Base-by-base conservation (phyloP, 2,888 invertebrate species). In the Caenorhabditis wallacei region DNA sequence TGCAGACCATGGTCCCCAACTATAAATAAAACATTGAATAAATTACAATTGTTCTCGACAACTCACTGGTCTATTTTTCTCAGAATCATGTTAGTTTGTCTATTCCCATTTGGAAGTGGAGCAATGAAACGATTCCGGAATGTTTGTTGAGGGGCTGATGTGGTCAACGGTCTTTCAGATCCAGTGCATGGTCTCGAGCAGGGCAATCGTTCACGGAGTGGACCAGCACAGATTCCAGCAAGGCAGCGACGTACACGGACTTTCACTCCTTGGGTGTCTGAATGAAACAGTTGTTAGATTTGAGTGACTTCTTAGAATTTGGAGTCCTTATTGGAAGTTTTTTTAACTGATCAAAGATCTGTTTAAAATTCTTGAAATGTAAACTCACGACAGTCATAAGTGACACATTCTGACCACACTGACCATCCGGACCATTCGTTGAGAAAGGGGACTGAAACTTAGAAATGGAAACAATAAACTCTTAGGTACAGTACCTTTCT, bases 401-500 rank as follows among this genome's bases (percentile, higher is more conserved):
- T 76, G 26, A 87, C 79, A 72, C 87, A 87, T n/a, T 80, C 76
- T 0, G 87, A 86, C 85, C 85, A 87, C 3, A 56, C 78, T 1
- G 84, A 84, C 87, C 87, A 87, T 40, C 84, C 85, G 13, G 85
- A 85, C 87, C 87, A 87, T 51, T 87, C 80, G 61, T 85, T 85
- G 61, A 84, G 75, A 69, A 84, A 86, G 0, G 80, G 84, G 30
- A 69, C 79, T 84, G 59, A 64, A 76, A 70, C 1, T 30, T 13
- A n/a, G 7, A 1, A 1, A 16, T 22, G 2, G n/a, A n/a, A 40
- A 16, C 3, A n/a, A n/a, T 0, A n/a, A n/a, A 3, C 7, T 43
- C 1, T n/a, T 2, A 48, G 1, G 3, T 22, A 13, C 11, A 10
- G 61, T 43, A 80, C 84, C 75, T 68, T 82, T 84, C 40, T 84